Conservation (phyloP, 1,140 invertebrate genomes). For the Zaprionus inermis region DNA sequence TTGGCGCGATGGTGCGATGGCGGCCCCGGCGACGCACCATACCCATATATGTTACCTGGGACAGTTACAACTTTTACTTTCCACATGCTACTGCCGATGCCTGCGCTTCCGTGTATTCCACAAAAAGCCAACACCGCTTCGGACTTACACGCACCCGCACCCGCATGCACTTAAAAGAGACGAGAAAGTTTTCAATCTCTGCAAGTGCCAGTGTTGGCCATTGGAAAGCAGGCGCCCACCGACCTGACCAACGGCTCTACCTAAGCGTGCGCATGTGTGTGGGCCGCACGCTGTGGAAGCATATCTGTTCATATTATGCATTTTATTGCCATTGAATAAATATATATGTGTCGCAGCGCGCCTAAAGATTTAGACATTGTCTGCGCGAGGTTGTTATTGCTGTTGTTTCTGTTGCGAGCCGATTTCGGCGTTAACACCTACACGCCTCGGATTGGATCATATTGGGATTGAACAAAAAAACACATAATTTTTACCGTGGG, state of each 20-base stretch:
- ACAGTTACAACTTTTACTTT: slow-evolving; percentile 78
- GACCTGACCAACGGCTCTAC: slow-evolving; percentile 47
- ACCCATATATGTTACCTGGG: slow-evolving; percentile 72
- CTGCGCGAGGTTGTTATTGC: slow-evolving; percentile 38
- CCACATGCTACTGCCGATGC: slow-evolving; percentile 59
- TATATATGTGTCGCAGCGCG: slow-evolving; percentile 61
- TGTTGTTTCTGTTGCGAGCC: slow-evolving; percentile 62
- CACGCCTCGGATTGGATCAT: slow-evolving; percentile 22
- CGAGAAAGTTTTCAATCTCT: slow-evolving; percentile 71
- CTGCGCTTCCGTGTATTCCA: slow-evolving; percentile 62
- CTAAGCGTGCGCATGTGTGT: slow-evolving; percentile 46
- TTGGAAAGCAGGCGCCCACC: slow-evolving; percentile 34
- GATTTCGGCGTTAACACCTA: slow-evolving; percentile 63
- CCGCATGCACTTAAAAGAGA: slow-evolving; percentile 77
- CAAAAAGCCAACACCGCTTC: slow-evolving; percentile 36
- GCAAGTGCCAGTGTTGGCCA: slow-evolving; percentile 60
- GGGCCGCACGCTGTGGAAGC: slow-evolving; percentile 13
- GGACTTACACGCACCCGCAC: slow-evolving; percentile 66
- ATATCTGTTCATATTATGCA: slow-evolving; percentile 55
- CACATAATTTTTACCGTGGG: slow-evolving; percentile 42
- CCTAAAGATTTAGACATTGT: slow-evolving; percentile 72
- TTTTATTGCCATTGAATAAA: slow-evolving; percentile 65
- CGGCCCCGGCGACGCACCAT: slow-evolving; percentile 58
- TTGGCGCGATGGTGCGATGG: slow-evolving; percentile 38
- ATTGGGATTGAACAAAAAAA: slow-evolving; percentile 18